Evolutionary conservation across 2,888 invertebrate species (phyloP).

Genomic region (Ophion slaviceki): DNA sequence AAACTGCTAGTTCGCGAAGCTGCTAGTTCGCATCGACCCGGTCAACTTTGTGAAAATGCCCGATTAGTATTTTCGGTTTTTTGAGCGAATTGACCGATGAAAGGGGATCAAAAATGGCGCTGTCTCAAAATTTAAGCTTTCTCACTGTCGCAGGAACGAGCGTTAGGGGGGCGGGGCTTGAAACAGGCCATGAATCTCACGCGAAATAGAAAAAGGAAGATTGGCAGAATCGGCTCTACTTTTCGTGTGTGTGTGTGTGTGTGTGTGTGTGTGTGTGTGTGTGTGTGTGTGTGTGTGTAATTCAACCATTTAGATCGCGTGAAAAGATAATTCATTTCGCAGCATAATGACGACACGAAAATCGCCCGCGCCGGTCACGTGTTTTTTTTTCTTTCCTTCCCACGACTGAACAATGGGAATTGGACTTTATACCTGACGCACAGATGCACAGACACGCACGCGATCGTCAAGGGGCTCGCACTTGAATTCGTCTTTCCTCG

Average conservation of each 20-base stretch:
- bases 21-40: background rate
- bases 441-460: background rate
- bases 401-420: conserved; percentile 34
- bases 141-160: background rate
- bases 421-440: conserved; percentile 57
- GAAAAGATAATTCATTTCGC: background rate
- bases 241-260: no score
- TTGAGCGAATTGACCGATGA: background rate
- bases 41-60: background rate
- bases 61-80: background rate
- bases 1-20: background rate
- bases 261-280: no score
- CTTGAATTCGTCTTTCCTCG: background rate
- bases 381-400: conserved; percentile 1
- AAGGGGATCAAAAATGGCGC: background rate
- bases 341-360: conserved; percentile 24
- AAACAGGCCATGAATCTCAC: background rate
- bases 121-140: background rate
- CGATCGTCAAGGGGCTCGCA: background rate
- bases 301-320: background rate
- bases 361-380: conserved; percentile 50
- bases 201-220: background rate
- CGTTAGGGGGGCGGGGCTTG: conserved; percentile 21
- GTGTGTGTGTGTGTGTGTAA: no score
- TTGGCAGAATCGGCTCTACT: background rate